Conservation (phyloP, 2,797 vertebrate species). For the Cuculus canorus region DNA sequence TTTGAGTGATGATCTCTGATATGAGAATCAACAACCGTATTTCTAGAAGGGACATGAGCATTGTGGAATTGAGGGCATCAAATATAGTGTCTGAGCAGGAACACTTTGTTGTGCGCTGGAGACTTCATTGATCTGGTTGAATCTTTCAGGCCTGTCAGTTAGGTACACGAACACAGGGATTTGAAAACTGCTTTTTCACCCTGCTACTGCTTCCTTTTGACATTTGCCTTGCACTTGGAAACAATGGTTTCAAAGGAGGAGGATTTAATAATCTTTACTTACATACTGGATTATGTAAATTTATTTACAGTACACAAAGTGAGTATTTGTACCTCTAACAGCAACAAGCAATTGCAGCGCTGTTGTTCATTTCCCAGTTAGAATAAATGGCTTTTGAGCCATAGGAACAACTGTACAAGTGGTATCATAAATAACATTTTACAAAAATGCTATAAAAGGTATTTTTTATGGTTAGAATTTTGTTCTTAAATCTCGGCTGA, state of each 20-base stretch:
- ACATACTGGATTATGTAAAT: background rate
- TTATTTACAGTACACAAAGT: background rate
- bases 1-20: background rate
- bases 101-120: background rate
- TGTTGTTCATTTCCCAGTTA: background rate
- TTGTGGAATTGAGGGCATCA: background rate
- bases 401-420: background rate
- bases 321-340: background rate
- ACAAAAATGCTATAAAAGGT: background rate
- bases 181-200: background rate
- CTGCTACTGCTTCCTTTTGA: background rate
- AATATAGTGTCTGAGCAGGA: background rate
- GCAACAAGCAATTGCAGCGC: background rate
- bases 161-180: background rate
- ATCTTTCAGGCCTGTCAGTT: background rate
- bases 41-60: background rate
- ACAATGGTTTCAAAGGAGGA: background rate
- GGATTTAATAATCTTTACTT: background rate
- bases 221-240: background rate
- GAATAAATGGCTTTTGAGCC: background rate
- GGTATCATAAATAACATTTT: background rate
- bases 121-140: background rate
- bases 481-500: background rate
- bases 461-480: background rate
- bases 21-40: background rate